Percentiles rank a stretch among this genome's conserved stretches.
Conservation (phyloP, 2,113 vertebrate species). For the Peromyscus californicus region DNA sequence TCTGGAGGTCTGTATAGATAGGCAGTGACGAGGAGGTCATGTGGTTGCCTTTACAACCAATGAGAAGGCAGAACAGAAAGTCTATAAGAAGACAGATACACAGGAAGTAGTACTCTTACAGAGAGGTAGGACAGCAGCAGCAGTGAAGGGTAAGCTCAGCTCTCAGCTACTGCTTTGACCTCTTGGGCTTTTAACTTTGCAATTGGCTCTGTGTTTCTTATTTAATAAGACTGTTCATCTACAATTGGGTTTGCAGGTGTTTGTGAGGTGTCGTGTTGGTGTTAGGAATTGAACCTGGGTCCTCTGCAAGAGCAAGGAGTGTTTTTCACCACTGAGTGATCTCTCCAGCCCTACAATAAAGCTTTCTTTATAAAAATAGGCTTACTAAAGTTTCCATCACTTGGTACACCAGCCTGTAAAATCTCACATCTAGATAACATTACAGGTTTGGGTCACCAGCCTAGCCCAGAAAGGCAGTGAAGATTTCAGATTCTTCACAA, state of each 20-base stretch:
- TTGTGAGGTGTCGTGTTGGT: not conserved
- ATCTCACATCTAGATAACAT: not conserved
- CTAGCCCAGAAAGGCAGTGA: not conserved
- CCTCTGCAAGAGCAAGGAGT: not conserved
- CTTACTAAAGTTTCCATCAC: not conserved
- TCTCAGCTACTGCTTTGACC: too few relatives aligned
- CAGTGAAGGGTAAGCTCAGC: too few relatives aligned
- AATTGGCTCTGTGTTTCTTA: too few relatives aligned
- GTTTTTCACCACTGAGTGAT: not conserved
- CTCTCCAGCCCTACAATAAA: not conserved
- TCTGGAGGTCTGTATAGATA: too few relatives aligned
- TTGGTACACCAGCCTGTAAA: not conserved
- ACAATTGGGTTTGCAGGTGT: not conserved
- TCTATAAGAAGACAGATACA: too few relatives aligned
- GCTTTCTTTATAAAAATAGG: not conserved
- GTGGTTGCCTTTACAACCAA: too few relatives aligned
- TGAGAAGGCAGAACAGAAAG: too few relatives aligned
- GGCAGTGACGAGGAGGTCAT: too few relatives aligned
- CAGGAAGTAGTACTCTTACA: too few relatives aligned
- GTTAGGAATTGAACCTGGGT: not conserved
- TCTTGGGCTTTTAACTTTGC: too few relatives aligned
- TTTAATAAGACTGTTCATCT: too few relatives aligned
- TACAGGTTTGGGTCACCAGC: not conserved
- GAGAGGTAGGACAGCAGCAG: too few relatives aligned
- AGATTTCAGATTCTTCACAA: not conserved